Base-by-base conservation (phyloP, 2,113 vertebrate genomes). In the Ploceus nigricollis region DNA sequence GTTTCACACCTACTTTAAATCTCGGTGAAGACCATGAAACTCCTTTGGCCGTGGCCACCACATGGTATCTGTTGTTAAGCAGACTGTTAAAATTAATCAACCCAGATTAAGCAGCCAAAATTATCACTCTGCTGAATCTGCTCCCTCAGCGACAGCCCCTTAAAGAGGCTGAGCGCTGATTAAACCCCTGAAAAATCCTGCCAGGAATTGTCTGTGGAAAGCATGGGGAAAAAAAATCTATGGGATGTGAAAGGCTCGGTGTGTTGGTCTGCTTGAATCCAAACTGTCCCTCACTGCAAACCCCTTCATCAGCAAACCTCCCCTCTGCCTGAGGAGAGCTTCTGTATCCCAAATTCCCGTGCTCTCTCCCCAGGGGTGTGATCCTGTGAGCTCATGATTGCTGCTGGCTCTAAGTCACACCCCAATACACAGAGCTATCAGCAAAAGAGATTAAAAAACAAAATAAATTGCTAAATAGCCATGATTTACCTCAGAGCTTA, bases 11-110 rank as follows among this genome's bases (percentile, higher is more conserved):
- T 44, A 39, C 64, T 93, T 89, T 79, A 78, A 89, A 82, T 24
- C 93, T 37, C 51, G 5, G 22, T 31, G 53, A 86, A 90, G 76
- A 65, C 82, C 72, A 30, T 33, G 82, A 68, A 75, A 71, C 42
- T 42, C 71, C 69, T 82, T 44, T 90, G 92, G 79, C 92, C 4
- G 1, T 30, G 85, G 79, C 82, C 82, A 75, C 82, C 82, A 75
- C 75, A 9, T 23, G 56, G 48, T 83, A 40, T 78, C 90, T 27
- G 11, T 80, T 86, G 79, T 93, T 78, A 80, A 90, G 58, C 70
- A 87, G 87, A 5, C 47, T 94, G 87, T 91, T 94, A 53, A 94
- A 91, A 91, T 66, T 68, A 86, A 96, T 91, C 83, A 85, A 45
- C 48, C 19, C 83, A 57, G 60, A 82, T 85, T 48, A 92, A 72